Evolutionary conservation across 2,797 vertebrate species (phyloP).

Genomic region (Xyrichtys novacula): DNA sequence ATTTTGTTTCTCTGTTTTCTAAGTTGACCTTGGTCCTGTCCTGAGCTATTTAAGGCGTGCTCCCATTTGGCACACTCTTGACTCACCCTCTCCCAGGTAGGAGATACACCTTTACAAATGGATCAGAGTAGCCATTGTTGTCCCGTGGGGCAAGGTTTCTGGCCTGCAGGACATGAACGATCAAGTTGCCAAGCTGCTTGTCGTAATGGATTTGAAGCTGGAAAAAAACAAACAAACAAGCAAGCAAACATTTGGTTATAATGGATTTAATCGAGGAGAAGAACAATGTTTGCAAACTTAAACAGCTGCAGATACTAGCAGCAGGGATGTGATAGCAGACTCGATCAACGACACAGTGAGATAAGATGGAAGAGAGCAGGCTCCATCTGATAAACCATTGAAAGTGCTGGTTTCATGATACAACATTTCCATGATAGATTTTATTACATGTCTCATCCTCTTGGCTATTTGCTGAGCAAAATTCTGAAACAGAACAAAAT

Average conservation of each 20-base stretch:
- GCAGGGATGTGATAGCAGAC: too few relatives aligned
- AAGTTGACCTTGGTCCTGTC: not conserved
- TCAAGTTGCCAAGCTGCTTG: conserved; percentile 96
- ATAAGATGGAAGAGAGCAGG: too few relatives aligned
- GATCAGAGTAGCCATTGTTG: conserved; percentile 97
- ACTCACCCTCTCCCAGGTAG: conserved; percentile 98
- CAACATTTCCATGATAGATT: too few relatives aligned
- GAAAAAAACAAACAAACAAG: conserved; percentile 47
- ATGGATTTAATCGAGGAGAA: conserved; percentile 9
- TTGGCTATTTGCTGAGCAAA: too few relatives aligned
- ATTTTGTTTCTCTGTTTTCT: not conserved
- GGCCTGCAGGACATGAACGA: conserved; percentile 98
- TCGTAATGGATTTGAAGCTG: conserved; percentile 99
- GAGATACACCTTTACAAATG: conserved; percentile 98
- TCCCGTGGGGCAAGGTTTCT: conserved; percentile 94
- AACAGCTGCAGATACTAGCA: too few relatives aligned
- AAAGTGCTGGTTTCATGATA: too few relatives aligned
- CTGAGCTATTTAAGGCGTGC: conserved; percentile 18
- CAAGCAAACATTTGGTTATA: conserved; percentile 16
- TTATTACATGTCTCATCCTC: too few relatives aligned
- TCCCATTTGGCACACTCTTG: conserved; percentile 24
- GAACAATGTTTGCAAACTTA: too few relatives aligned
- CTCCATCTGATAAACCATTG: too few relatives aligned
- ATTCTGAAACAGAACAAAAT: too few relatives aligned
- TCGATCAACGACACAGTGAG: too few relatives aligned